Conservation (phyloP, 2,113 vertebrate genomes). For the Gracilinanus agilis region DNA sequence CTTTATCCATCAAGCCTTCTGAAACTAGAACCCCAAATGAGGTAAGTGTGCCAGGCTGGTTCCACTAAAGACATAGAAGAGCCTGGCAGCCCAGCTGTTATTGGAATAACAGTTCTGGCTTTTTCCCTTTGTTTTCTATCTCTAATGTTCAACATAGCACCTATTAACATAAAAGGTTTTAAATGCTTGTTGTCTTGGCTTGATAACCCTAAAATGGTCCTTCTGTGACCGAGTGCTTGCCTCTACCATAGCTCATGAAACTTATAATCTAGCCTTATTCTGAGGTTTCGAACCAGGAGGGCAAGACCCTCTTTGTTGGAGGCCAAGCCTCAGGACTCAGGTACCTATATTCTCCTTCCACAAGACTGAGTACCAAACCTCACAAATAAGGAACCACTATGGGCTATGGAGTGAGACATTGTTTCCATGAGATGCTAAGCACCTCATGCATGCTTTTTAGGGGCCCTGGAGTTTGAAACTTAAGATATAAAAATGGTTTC, state of each 20-base stretch:
- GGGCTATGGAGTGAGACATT: background rate
- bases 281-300: background rate
- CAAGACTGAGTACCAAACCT: background rate
- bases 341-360: background rate
- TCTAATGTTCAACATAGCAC: background rate
- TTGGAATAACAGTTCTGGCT: background rate
- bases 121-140: background rate
- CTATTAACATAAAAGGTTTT: background rate
- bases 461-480: background rate
- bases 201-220: background rate
- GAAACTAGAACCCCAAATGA: background rate
- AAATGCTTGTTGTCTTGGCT: background rate
- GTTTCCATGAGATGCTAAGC: background rate
- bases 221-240: background rate
- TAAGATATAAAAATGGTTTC: background rate
- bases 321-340: background rate
- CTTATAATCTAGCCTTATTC: background rate
- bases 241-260: background rate
- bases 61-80: background rate
- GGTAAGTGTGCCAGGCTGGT: background rate
- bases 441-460: background rate
- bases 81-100: background rate
- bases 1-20: background rate
- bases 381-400: background rate
- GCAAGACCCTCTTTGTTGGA: background rate